phyloP scores from a whole-genome alignment of 2,888 invertebrate species.

The Pterostichus niger region DNA sequence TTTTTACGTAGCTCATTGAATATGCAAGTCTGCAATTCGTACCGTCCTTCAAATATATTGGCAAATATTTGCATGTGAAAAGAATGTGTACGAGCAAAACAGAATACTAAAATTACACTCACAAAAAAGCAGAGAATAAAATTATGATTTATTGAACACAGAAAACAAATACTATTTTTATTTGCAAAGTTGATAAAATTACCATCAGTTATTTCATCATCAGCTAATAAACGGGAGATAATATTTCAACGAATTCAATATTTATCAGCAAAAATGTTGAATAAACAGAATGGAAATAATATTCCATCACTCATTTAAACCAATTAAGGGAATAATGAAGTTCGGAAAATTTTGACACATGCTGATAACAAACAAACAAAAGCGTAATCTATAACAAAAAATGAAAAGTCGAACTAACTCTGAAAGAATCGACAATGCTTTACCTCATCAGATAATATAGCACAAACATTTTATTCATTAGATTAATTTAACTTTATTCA shows the following conservation, averaged over 20 bases:
- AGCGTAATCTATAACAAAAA: not conserved
- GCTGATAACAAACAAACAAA: conserved; percentile 40
- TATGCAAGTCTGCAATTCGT: conserved; percentile 44
- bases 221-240: conserved; percentile 13
- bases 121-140: conserved; percentile 7
- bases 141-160: conserved; percentile 21
- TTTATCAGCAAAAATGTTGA: conserved; percentile 38
- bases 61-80: conserved; percentile 54
- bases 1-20: conserved; percentile 30
- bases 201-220: conserved; percentile 13
- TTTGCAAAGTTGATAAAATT: conserved; percentile 7
- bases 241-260: conserved; percentile 38
- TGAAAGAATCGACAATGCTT: no score
- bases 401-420: no score
- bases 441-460: no score
- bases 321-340: conserved; percentile 44
- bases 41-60: conserved; percentile 51
- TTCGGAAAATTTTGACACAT: conserved; percentile 37
- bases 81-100: conserved; percentile 28
- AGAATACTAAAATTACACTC: conserved; percentile 43
- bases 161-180: conserved; percentile 36
- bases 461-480: no score
- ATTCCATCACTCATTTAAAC: conserved; percentile 46
- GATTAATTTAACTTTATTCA: no score
- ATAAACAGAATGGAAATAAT: conserved; percentile 43